phyloP scores from a whole-genome alignment of 2,797 vertebrate species.

The Myotis pilosus region DNA sequence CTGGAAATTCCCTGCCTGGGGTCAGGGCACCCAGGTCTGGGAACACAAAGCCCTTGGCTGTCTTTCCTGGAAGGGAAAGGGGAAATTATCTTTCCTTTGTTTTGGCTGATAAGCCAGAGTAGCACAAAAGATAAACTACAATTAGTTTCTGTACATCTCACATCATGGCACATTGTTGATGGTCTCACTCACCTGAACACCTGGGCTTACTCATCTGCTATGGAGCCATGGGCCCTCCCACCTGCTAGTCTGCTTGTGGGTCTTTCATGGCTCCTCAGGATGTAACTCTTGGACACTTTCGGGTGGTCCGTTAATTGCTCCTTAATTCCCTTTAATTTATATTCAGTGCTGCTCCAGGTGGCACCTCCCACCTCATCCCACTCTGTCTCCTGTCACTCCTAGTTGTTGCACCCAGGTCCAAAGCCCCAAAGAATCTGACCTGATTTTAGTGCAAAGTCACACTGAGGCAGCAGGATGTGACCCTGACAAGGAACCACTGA shows the following conservation, averaged over 20 bases:
- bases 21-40: slow-evolving; percentile 41
- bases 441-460: background rate
- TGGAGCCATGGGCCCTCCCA: background rate
- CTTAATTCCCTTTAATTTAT: background rate
- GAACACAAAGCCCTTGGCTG: slow-evolving; percentile 39
- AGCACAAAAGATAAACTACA: background rate
- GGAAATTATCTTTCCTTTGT: slow-evolving; percentile 32
- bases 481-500: background rate
- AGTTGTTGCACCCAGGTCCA: background rate
- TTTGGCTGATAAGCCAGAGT: background rate
- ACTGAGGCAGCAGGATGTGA: background rate
- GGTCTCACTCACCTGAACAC: background rate
- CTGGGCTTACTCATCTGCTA: background rate
- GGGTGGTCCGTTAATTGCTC: background rate
- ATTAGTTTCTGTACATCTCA: background rate
- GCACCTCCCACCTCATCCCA: background rate
- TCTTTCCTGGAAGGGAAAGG: slow-evolving; percentile 48
- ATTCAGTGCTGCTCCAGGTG: background rate
- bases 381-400: background rate
- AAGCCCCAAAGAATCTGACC: background rate
- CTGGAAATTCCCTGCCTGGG: slow-evolving; percentile 57
- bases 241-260: background rate
- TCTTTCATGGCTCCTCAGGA: background rate
- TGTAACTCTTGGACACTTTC: background rate
- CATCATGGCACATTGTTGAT: background rate